A percentile compares a stretch with the other conserved stretches of the same genome.
Evolutionary conservation across 1,140 invertebrate genomes (phyloP).

Genomic region (Dreissena rostriformis): DNA sequence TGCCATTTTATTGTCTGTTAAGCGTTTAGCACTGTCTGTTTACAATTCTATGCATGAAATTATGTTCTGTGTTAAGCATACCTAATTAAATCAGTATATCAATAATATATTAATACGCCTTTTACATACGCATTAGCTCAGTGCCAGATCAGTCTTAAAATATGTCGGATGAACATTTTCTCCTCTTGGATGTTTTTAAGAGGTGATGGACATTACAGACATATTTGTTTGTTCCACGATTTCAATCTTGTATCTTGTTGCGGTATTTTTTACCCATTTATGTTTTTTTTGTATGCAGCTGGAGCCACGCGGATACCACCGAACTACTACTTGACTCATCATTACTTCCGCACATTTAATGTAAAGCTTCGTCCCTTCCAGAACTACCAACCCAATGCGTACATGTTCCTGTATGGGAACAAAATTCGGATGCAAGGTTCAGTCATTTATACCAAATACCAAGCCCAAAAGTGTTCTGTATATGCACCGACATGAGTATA

Average conservation of each 20-base stretch:
- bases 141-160: too few species aligned
- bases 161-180: too few species aligned
- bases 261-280: too few species aligned
- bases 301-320: conserved; percentile 59
- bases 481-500: not conserved
- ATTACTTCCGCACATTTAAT: conserved; percentile 52
- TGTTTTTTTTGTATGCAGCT: conserved; percentile 28
- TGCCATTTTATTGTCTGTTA: not conserved
- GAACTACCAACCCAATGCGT: conserved; percentile 43
- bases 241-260: too few species aligned
- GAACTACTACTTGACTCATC: conserved; percentile 54
- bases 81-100: too few species aligned
- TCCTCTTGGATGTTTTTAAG: too few species aligned
- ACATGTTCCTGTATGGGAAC: conserved; percentile 5
- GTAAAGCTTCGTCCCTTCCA: conserved; percentile 39
- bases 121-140: too few species aligned
- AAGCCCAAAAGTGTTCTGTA: not conserved
- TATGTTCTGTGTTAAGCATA: not conserved
- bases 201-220: too few species aligned
- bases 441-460: not conserved
- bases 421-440: conserved; percentile 50
- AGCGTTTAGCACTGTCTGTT: not conserved
- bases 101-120: too few species aligned
- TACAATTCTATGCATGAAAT: not conserved
- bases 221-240: too few species aligned